A percentile compares a stretch with the other conserved stretches of the same genome.
Evolutionary conservation across 1,140 invertebrate genomes (phyloP).

Genomic region (Papilio xuthus): DNA sequence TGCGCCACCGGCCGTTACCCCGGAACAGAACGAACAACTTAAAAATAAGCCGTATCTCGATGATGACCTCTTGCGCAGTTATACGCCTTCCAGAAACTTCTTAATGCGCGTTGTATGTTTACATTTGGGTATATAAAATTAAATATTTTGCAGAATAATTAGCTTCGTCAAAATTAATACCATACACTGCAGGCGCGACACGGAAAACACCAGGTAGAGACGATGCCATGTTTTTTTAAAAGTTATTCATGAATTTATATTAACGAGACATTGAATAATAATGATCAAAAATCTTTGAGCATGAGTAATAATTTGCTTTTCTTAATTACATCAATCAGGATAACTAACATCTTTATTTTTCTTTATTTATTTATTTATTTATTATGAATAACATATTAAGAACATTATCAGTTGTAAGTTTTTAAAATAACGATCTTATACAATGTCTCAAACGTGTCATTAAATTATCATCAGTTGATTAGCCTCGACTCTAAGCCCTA

Average conservation of each 20-base stretch:
- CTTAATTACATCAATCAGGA: background rate
- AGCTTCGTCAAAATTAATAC: background rate
- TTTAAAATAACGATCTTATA: background rate
- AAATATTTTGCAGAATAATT: background rate
- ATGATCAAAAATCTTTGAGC: background rate
- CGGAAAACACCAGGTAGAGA: background rate
- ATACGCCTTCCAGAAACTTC: slow-evolving; percentile 1
- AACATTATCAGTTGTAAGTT: no score
- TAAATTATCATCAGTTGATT: background rate
- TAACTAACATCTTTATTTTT: background rate
- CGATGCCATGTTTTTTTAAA: background rate
- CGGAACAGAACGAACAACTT: slow-evolving; percentile 35
- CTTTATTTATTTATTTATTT: background rate
- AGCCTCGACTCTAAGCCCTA: background rate
- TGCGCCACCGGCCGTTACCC: slow-evolving; percentile 30
- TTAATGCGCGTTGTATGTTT: slow-evolving; percentile 3
- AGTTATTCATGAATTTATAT: slow-evolving; percentile 12
- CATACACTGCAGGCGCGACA: slow-evolving; percentile 9
- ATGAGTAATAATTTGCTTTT: background rate
- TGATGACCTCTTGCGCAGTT: slow-evolving; percentile 14
- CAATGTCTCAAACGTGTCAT: background rate
- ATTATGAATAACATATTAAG: no score
- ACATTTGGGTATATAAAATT: background rate
- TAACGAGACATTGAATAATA: background rate
- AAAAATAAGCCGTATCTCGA: slow-evolving; percentile 27